Evolutionary conservation across 2,888 invertebrate genomes (phyloP).

Genomic region (Erebia aethiops): DNA sequence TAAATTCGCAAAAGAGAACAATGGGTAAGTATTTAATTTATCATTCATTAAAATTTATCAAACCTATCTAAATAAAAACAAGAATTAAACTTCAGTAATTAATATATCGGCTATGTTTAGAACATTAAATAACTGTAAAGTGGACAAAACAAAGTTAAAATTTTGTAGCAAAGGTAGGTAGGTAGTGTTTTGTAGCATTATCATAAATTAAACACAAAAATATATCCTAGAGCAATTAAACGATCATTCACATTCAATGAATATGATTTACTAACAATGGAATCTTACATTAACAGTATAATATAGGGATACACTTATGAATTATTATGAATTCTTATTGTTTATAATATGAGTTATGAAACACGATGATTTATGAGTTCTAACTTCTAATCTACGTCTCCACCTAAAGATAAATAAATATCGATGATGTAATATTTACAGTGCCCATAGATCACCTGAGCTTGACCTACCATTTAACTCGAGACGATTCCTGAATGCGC

Average conservation of each 20-base stretch:
- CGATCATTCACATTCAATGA: constrained; percentile 8
- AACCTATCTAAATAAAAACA: too few species aligned
- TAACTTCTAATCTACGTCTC: constrained; percentile 15
- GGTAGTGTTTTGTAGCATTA: too few species aligned
- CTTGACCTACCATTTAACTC: background rate
- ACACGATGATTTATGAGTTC: constrained; percentile 6
- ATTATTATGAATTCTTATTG: background rate
- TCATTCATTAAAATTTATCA: background rate
- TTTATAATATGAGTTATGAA: background rate
- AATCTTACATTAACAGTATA: background rate
- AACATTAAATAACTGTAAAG: background rate
- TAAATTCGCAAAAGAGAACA: background rate
- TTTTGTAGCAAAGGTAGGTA: background rate
- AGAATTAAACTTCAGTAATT: background rate
- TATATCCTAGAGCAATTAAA: background rate
- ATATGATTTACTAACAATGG: background rate
- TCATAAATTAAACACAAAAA: background rate
- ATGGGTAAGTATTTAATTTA: background rate
- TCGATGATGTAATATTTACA: constrained; percentile 30
- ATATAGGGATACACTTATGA: background rate
- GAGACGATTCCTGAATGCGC: too few species aligned
- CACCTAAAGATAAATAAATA: constrained; percentile 16
- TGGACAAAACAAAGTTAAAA: background rate
- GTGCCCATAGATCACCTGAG: constrained; percentile 32
- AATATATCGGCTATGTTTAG: background rate